Evolutionary conservation across 2,888 invertebrate species (phyloP).

Genomic region (Argyra leucocephala): DNA sequence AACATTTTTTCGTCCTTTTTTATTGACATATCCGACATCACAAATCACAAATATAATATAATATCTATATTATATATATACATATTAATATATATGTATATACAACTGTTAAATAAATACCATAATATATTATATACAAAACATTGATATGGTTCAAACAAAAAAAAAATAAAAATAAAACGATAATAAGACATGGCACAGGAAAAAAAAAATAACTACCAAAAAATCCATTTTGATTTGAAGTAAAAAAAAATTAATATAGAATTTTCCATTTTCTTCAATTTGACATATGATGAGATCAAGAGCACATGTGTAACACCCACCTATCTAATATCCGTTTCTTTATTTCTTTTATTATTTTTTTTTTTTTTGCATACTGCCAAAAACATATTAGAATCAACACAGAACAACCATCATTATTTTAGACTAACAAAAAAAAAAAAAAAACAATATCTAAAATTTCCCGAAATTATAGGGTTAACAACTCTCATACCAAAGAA

Average conservation of each 20-base stretch:
- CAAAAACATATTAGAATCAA: background rate
- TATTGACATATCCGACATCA: slow-evolving; percentile 1
- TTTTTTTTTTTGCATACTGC: background rate
- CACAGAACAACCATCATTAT: background rate
- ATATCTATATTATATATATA: no score
- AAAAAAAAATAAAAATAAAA: background rate
- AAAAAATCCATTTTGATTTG: background rate
- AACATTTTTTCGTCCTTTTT: background rate
- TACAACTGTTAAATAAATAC: no score
- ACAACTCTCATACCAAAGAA: no score
- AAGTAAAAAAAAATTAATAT: background rate
- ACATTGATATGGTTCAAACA: background rate
- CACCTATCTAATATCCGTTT: background rate
- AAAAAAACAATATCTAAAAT: no score
- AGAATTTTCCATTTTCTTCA: background rate
- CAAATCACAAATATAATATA: background rate
- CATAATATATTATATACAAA: no score
- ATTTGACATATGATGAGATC: slow-evolving; percentile 12
- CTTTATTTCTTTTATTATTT: background rate
- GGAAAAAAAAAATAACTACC: background rate
- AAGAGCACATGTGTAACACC: slow-evolving; percentile 10
- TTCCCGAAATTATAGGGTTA: no score
- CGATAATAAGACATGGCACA: background rate
- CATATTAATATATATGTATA: background rate
- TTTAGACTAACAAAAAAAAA: no score